These are phyloP conservation scores for Clarias magur DNA, from an alignment of 2,113 vertebrate species.

Conservation along the genomic window DNA sequence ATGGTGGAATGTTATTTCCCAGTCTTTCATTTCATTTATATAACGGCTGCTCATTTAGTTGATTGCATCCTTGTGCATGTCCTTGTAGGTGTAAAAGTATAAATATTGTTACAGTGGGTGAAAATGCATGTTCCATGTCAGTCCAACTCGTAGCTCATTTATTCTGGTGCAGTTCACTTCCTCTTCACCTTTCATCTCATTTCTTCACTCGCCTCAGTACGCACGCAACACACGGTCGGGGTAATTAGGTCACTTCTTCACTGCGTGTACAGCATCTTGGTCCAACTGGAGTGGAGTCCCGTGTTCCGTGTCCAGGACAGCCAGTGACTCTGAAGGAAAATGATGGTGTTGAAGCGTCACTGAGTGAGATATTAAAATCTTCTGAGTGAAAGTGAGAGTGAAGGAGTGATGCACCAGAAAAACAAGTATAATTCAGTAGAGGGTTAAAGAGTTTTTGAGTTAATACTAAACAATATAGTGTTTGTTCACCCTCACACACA, in stretches of 20 bases:
- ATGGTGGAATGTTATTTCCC: not conserved
- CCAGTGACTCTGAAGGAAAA: not conserved
- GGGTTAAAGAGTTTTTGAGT: not conserved
- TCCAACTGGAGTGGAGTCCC: not conserved
- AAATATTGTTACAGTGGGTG: not conserved
- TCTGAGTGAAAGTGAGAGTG: not conserved
- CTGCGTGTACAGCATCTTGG: not conserved
- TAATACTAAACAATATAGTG: not conserved
- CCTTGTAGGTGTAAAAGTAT: not conserved
- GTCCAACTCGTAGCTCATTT: not conserved
- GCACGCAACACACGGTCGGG: not conserved
- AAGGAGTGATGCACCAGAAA: not conserved
- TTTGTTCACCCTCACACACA: not conserved
- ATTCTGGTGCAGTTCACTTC: not conserved
- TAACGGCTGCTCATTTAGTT: not conserved
- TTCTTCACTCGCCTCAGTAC: not conserved
- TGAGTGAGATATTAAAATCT: not conserved
- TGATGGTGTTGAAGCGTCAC: not conserved
- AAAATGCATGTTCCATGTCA: not conserved
- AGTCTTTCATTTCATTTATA: not conserved
- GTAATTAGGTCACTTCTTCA: conserved; percentile 11
- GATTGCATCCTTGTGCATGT: not conserved
- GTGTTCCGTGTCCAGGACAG: not conserved
- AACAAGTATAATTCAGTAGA: not conserved
- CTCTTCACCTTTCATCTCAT: conserved; percentile 4